Base-by-base conservation (phyloP, 1,140 invertebrate species). In the Myzus persicae region DNA sequence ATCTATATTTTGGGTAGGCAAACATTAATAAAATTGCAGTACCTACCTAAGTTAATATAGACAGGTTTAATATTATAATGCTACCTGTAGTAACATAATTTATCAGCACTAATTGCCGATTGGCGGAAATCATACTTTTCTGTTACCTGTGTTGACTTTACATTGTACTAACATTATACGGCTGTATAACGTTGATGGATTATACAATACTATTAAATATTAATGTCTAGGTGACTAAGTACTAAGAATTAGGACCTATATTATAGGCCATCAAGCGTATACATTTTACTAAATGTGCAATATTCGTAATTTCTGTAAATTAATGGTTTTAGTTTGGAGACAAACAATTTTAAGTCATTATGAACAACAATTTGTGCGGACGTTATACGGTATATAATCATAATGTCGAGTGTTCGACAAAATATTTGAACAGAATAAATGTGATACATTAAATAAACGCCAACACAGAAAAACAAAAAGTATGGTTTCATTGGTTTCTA, bases 381-480 rank as follows among this genome's bases (percentile, higher is more conserved):
- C n/a, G n/a, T 76, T 76, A 48, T 48, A 76, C 59, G 59, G 31
- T 76, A 5, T 59, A 48, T 48, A 48, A 48, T 48, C 46, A 48
- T 51, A 18, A 76, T n/a, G 14, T 76, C 14, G n/a, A 76, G 59
- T 18, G 31, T 76, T 76, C n/a, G 31, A 76, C n/a, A n/a, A n/a
- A n/a, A n/a, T n/a, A 76, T 76, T 76, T 76, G 14, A 76, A 76
- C n/a, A n/a, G n/a, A 76, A 76, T 42, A 84, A 38, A 84, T 84
- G 42, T 42, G 31, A 76, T 76, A 20, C 7, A 40, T 42, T 40
- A 84, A 84, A 84, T 40, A 84, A 42, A 84, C 36, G 82, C 38
- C 38, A 84, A 84, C 81, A 84, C 38, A 26, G 82, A 40, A 84
- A 38, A 84, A 40, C 40, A 40, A 84, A 84, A 40, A 84, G 38